Evolutionary conservation across 2,888 invertebrate genomes (phyloP).

Genomic region (Tiliacea aurago): DNA sequence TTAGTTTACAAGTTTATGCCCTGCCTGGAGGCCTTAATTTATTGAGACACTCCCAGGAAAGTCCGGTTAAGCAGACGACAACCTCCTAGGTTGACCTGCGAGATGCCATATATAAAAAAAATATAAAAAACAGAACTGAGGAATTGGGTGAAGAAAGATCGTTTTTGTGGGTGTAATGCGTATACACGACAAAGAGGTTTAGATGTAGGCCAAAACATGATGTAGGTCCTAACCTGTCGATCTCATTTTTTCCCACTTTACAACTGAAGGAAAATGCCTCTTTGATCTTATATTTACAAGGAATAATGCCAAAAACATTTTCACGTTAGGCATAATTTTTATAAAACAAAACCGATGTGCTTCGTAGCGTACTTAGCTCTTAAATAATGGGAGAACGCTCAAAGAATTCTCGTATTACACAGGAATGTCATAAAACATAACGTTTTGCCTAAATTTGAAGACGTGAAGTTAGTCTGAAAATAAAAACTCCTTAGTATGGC

Average conservation of each 20-base stretch:
- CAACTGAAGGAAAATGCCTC: background rate
- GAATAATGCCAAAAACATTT: slow-evolving; percentile 30
- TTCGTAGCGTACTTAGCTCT: slow-evolving; percentile 3
- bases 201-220: background rate
- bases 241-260: background rate
- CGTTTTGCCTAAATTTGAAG: slow-evolving; percentile 32
- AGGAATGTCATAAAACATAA: slow-evolving; percentile 53
- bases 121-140: too few relatives aligned
- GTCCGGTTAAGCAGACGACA: too few relatives aligned
- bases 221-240: background rate
- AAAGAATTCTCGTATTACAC: slow-evolving; percentile 58
- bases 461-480: slow-evolving; percentile 26
- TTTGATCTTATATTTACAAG: slow-evolving; percentile 11
- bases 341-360: slow-evolving; percentile 46
- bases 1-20: too few relatives aligned
- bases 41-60: too few relatives aligned
- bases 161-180: background rate
- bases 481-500: slow-evolving; percentile 18
- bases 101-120: too few relatives aligned
- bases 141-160: too few relatives aligned
- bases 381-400: slow-evolving; percentile 42
- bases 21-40: too few relatives aligned
- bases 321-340: slow-evolving; percentile 46
- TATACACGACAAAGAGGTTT: background rate
- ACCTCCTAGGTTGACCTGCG: too few relatives aligned